A percentile compares a stretch with the other conserved stretches of the same genome.
These are phyloP conservation scores for Bombus fervidus DNA, from an alignment of 1,140 invertebrate species.

Conservation along the genomic window DNA sequence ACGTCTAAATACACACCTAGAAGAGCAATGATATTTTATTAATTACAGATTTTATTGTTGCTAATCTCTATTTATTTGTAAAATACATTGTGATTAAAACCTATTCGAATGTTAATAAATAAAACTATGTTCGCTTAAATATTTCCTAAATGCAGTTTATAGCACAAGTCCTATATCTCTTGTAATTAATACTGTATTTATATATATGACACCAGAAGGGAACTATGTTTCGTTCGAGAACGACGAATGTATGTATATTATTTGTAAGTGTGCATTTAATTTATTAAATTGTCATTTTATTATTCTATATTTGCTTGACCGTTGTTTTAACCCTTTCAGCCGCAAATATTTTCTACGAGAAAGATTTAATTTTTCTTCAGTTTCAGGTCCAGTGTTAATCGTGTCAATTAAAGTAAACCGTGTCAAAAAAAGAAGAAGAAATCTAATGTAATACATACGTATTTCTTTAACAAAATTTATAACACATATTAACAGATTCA, in stretches of 20 bases:
- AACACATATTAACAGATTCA: neutral
- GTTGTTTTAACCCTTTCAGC: neutral
- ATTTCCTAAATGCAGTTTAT: neutral
- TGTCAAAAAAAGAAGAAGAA: too few species aligned
- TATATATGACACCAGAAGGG: neutral
- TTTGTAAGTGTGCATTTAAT: neutral
- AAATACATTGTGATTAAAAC: neutral
- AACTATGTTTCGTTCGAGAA: too few species aligned
- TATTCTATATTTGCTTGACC: neutral
- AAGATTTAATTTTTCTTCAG: neutral
- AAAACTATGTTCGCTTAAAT: neutral
- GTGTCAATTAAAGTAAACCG: too few species aligned
- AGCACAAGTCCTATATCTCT: neutral
- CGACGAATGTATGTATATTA: too few species aligned
- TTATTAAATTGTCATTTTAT: neutral
- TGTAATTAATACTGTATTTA: neutral
- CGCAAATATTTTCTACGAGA: neutral
- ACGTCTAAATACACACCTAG: too few species aligned
- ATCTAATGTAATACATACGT: too few species aligned
- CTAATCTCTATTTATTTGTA: neutral
- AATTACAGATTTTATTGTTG: neutral
- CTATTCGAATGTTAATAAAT: constrained; percentile 3
- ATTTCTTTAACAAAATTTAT: neutral
- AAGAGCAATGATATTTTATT: too few species aligned
- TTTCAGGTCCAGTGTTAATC: too few species aligned